Evolutionary conservation across 2,113 vertebrate species (phyloP), one percentile per base, ranked within the genome.

Genomic region (Oriolus oriolus): DNA sequence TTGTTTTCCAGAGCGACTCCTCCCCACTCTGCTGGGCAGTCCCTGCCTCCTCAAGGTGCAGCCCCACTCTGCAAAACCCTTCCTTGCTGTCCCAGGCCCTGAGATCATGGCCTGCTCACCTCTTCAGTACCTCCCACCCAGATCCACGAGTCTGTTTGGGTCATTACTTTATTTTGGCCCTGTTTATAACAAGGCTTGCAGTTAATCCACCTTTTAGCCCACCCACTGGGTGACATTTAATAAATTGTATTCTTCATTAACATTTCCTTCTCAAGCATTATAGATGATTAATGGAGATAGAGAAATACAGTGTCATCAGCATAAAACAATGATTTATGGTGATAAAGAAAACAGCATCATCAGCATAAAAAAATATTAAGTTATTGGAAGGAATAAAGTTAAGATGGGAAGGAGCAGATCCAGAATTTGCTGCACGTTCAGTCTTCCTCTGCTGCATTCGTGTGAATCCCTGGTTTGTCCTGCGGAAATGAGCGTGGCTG

Each of bases 241-340:
- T 95, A 95, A 95, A 91, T 31, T 87, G 84, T 90, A 85, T 91
- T 93, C 84, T 93, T 90, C 87, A 93, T 95, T 94, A 95, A 93
- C 87, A 83, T 85, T 88, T 96, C 74, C 47, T 73, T 94, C 93
- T 94, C 66, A 31, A 83, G 81, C 35, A 44, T 93, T 89, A 87
- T 45, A 76, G 63, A 90, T 95, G 95, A 97, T 96, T 96, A 95
- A 97, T 96, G 81, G 84, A 54, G 39, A 95, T 87, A 85, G 57
- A 93, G 87, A 83, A 95, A 92, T 71, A 90, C 53, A 53, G 54
- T 96, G 91, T 89, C 94, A 95, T 95, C 96, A 95, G 94, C 94
- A 94, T 87, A 91, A 94, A 95, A 61, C 74, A 75, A 77, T 97
- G 95, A 97, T 97, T 95, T 95, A 97, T 95, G 80, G 52, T 73